Percentiles rank a stretch among this genome's conserved stretches.
Evolutionary conservation across 2,113 vertebrate genomes (phyloP).

Genomic region (Rattus norvegicus): DNA sequence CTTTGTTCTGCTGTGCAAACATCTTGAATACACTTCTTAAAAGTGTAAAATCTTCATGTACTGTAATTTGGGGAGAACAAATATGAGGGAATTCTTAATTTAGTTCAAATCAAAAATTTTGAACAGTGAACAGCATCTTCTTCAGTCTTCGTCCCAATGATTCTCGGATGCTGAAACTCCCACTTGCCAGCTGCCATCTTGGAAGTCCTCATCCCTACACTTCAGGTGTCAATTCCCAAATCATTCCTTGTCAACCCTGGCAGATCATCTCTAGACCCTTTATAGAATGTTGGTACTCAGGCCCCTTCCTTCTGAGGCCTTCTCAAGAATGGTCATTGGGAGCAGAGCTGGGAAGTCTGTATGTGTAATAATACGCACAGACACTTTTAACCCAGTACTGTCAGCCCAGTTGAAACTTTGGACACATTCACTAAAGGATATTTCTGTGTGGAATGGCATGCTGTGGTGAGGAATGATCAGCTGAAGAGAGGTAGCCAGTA

Average conservation of each 20-base stretch:
- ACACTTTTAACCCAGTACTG: neutral
- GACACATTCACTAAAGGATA: neutral
- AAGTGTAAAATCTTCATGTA: slow-evolving; percentile 22
- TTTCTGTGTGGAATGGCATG: neutral
- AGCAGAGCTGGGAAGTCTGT: neutral
- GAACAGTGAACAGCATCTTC: neutral
- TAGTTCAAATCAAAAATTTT: slow-evolving; percentile 1
- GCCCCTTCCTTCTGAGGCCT: neutral
- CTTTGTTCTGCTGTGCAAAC: neutral
- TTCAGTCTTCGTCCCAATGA: neutral
- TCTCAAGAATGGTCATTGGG: neutral
- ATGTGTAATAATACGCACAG: neutral
- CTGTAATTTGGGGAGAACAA: neutral
- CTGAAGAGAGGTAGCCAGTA: neutral
- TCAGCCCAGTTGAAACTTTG: slow-evolving; percentile 19
- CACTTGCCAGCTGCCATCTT: neutral
- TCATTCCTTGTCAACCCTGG: neutral
- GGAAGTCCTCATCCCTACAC: neutral
- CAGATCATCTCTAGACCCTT: neutral
- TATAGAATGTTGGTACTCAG: neutral
- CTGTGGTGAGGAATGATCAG: neutral
- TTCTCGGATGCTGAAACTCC: neutral
- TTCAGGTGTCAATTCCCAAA: neutral
- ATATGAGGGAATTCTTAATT: neutral
- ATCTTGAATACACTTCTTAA: neutral